These are phyloP conservation scores for Brachionus angularis DNA, from an alignment of 1,140 invertebrate species.

Conservation along the genomic window DNA sequence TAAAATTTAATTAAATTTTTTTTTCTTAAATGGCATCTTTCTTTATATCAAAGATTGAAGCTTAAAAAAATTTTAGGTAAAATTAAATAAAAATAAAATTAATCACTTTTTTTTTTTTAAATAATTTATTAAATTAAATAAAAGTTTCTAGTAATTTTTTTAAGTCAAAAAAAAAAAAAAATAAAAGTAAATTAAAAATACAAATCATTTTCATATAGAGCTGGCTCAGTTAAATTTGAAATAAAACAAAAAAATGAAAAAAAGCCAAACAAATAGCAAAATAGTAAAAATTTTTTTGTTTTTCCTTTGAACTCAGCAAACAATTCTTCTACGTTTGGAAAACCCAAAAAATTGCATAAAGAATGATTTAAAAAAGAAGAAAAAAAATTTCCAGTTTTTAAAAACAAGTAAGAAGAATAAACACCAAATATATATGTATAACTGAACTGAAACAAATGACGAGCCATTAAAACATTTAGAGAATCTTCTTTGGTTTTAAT, in stretches of 20 bases:
- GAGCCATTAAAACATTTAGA: not conserved
- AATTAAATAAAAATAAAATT: too few species aligned
- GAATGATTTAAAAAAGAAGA: conserved; percentile 30
- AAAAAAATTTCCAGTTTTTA: conserved; percentile 35
- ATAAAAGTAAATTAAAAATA: conserved; percentile 12
- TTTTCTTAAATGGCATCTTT: too few species aligned
- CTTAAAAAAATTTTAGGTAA: too few species aligned
- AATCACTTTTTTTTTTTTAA: too few species aligned
- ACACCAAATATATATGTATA: conserved; percentile 42
- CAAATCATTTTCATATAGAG: conserved; percentile 6
- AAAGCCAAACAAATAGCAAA: not conserved
- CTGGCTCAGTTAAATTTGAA: not conserved
- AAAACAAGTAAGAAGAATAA: conserved; percentile 38
- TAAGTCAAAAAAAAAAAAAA: too few species aligned
- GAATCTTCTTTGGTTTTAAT: not conserved
- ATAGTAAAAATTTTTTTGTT: not conserved
- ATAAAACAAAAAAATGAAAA: conserved; percentile 27
- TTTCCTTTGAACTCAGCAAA: conserved; percentile 11
- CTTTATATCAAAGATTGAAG: too few species aligned
- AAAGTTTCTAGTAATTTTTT: too few species aligned
- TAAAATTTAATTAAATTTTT: too few species aligned
- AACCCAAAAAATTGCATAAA: conserved; percentile 33
- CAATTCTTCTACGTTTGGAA: conserved; percentile 4
- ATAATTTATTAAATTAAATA: too few species aligned
- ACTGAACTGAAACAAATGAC: conserved; percentile 21